Conservation (phyloP, 2,888 invertebrate species). For the Melinaea marsaeus region DNA sequence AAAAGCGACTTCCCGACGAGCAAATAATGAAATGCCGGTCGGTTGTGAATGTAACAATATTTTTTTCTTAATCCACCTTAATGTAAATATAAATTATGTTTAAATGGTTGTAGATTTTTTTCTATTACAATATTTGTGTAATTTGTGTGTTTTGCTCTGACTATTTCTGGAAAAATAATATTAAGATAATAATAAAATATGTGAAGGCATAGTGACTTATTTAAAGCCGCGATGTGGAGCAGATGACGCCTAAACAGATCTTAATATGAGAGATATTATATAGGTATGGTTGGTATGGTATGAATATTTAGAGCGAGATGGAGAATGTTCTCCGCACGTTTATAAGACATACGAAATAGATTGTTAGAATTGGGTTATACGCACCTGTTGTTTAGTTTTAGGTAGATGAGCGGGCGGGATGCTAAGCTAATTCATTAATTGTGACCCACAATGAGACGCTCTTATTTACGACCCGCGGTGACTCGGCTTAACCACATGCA, state of each 20-base stretch:
- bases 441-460: slow-evolving; percentile 75
- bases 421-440: slow-evolving; percentile 73
- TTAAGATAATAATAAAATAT: not conserved
- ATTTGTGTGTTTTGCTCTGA: too few species aligned
- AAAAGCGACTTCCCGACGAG: slow-evolving; percentile 67
- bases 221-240: slow-evolving; percentile 66
- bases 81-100: slow-evolving; percentile 20
- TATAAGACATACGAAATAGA: slow-evolving; percentile 78
- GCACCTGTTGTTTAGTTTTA: slow-evolving; percentile 77
- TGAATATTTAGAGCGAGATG: slow-evolving; percentile 75
- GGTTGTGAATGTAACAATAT: slow-evolving; percentile 47
- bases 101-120: not conserved
- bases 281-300: slow-evolving; percentile 45
- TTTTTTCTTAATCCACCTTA: slow-evolving; percentile 33
- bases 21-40: slow-evolving; percentile 64
- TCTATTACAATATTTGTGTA: not conserved
- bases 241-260: slow-evolving; percentile 76
- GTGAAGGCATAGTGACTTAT: slow-evolving; percentile 62
- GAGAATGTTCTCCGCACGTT: slow-evolving; percentile 71
- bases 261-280: slow-evolving; percentile 62
- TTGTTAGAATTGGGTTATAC: slow-evolving; percentile 78
- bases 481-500: slow-evolving; percentile 59
- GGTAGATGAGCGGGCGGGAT: slow-evolving; percentile 55
- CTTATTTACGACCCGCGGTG: slow-evolving; percentile 74
- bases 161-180: too few species aligned